These are phyloP conservation scores for Nothoprocta pentlandii DNA, from an alignment of 2,113 vertebrate species.

Conservation along the genomic window DNA sequence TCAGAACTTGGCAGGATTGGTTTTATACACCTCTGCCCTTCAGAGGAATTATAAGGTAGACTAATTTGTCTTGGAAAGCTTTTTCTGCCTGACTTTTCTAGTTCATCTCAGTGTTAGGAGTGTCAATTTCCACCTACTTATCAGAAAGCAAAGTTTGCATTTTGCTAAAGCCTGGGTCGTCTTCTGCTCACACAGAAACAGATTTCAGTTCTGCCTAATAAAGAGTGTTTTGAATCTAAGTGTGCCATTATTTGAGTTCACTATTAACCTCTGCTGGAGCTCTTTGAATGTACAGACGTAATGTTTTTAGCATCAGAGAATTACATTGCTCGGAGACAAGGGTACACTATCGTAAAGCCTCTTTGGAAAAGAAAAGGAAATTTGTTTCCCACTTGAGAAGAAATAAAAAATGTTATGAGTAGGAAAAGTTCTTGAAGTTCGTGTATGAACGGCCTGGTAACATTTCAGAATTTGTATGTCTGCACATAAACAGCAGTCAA, in stretches of 20 bases:
- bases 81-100: neutral
- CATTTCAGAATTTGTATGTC: neutral
- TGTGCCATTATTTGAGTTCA: slow-evolving; percentile 20
- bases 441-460: neutral
- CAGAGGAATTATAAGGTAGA: neutral
- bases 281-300: neutral
- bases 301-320: slow-evolving; percentile 15
- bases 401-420: neutral
- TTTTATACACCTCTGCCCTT: neutral
- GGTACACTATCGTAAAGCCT: neutral
- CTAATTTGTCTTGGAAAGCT: neutral
- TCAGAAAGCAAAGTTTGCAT: neutral
- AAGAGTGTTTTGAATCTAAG: slow-evolving; percentile 14
- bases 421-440: neutral
- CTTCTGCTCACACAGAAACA: neutral
- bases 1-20: neutral
- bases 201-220: neutral
- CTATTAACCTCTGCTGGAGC: neutral
- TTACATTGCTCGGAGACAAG: neutral
- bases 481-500: neutral
- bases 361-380: neutral
- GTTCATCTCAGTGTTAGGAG: neutral
- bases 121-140: neutral
- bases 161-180: neutral
- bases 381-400: neutral